These are phyloP conservation scores for Lerema accius DNA, from an alignment of 1,140 invertebrate species.

Conservation along the genomic window DNA sequence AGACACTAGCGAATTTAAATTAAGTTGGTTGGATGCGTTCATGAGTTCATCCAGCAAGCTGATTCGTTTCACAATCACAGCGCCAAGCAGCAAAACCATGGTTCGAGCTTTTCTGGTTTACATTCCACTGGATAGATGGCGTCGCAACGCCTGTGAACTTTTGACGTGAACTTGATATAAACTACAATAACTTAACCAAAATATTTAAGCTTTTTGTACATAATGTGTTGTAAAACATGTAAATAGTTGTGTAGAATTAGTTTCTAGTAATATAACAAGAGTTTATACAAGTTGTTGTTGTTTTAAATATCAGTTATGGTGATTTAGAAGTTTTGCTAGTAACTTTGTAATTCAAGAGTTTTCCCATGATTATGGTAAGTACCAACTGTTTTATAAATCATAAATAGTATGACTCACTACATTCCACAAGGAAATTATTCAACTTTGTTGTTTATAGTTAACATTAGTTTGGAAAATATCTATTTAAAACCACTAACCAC, in stretches of 20 bases:
- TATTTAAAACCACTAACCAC: no score
- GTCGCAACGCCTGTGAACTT: conserved; percentile 65
- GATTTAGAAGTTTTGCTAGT: conserved; percentile 7
- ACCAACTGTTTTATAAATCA: conserved; percentile 20
- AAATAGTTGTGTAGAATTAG: conserved; percentile 36
- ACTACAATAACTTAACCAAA: conserved; percentile 78
- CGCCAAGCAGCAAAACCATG: conserved; percentile 49
- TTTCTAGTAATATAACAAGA: conserved; percentile 1
- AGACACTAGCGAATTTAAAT: conserved; percentile 46
- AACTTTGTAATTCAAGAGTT: conserved; percentile 33
- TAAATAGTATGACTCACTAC: conserved; percentile 10
- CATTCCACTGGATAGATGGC: conserved; percentile 72
- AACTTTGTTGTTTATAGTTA: not conserved
- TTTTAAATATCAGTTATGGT: conserved; percentile 1
- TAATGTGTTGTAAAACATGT: conserved; percentile 55
- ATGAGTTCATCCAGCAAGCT: conserved; percentile 47
- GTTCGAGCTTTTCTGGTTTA: conserved; percentile 64
- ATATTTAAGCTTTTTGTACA: conserved; percentile 73
- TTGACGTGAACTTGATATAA: conserved; percentile 79
- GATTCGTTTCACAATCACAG: conserved; percentile 49
- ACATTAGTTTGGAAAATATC: no score
- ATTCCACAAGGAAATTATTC: not conserved
- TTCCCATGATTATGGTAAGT: conserved; percentile 45
- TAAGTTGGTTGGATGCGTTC: conserved; percentile 55
- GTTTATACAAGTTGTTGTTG: conserved; percentile 1